Conservation (phyloP, 2,113 vertebrate species). For the Girardinichthys multiradiatus region DNA sequence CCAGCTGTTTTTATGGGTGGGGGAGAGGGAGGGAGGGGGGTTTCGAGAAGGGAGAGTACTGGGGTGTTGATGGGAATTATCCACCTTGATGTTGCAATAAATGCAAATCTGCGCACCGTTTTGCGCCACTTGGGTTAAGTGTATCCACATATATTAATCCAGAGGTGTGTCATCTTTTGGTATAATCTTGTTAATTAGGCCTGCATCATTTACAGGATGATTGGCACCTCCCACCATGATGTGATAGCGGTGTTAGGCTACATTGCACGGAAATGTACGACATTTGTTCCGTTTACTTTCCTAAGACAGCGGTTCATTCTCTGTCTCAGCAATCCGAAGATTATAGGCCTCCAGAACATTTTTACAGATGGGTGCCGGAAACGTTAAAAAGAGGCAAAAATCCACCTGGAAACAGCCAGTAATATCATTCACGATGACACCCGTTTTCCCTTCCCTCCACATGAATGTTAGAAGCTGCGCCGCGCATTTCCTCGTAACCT, state of each 20-base stretch:
- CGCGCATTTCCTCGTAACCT: slow-evolving; percentile 23
- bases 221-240: slow-evolving; percentile 72
- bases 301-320: not conserved
- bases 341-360: not conserved
- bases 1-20: slow-evolving; percentile 77
- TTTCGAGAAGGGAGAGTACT: not conserved
- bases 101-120: slow-evolving; percentile 21
- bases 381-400: slow-evolving; percentile 1
- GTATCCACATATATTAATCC: not conserved
- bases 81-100: slow-evolving; percentile 51
- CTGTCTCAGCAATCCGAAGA: slow-evolving; percentile 2
- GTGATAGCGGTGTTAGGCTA: slow-evolving; percentile 47
- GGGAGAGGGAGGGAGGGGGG: no score
- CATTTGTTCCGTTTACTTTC: slow-evolving; percentile 18
- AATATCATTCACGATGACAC: slow-evolving; percentile 69
- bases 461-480: slow-evolving; percentile 41
- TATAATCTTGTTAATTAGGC: slow-evolving; percentile 60
- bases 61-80: slow-evolving; percentile 62
- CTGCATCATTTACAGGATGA: slow-evolving; percentile 57
- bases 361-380: slow-evolving; percentile 15
- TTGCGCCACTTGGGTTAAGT: slow-evolving; percentile 3
- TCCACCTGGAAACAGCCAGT: slow-evolving; percentile 33
- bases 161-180: slow-evolving; percentile 3
- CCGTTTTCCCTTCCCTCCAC: slow-evolving; percentile 21
- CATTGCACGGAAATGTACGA: slow-evolving; percentile 18